A percentile compares a stretch with the other conserved stretches of the same genome.
phyloP scores from a whole-genome alignment of 2,888 invertebrate species.

The Geophilus truncorum region DNA sequence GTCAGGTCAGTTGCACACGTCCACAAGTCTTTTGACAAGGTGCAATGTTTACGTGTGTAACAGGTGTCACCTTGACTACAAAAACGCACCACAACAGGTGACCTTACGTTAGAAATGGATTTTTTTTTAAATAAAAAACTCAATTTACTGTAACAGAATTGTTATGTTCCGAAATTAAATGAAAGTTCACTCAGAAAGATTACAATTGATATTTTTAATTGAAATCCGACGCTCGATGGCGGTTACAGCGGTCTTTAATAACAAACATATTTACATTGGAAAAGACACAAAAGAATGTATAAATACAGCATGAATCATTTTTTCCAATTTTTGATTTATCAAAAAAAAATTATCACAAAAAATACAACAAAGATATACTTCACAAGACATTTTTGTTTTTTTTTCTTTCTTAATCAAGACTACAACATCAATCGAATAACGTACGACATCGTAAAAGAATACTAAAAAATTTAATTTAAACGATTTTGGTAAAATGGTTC shows the following conservation, averaged over 20 bases:
- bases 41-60: neutral
- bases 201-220: neutral
- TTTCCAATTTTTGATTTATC: slow-evolving; percentile 17
- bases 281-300: neutral
- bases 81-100: too few species aligned
- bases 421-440: neutral
- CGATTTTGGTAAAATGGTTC: neutral
- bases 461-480: neutral
- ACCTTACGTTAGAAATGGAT: too few species aligned
- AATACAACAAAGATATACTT: neutral
- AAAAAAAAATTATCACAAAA: slow-evolving; percentile 9
- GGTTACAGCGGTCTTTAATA: neutral
- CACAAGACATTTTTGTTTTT: neutral
- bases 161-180: neutral
- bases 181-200: neutral
- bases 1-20: neutral
- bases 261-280: slow-evolving; percentile 13
- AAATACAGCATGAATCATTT: neutral
- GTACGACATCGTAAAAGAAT: neutral
- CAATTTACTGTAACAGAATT: too few species aligned
- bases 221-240: neutral
- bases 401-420: too few species aligned
- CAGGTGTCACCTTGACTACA: neutral
- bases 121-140: too few species aligned
- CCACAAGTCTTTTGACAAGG: neutral